Percentiles rank a stretch among this genome's conserved stretches.
phyloP scores from a whole-genome alignment of 2,113 vertebrate genomes.

The Mugil cephalus region DNA sequence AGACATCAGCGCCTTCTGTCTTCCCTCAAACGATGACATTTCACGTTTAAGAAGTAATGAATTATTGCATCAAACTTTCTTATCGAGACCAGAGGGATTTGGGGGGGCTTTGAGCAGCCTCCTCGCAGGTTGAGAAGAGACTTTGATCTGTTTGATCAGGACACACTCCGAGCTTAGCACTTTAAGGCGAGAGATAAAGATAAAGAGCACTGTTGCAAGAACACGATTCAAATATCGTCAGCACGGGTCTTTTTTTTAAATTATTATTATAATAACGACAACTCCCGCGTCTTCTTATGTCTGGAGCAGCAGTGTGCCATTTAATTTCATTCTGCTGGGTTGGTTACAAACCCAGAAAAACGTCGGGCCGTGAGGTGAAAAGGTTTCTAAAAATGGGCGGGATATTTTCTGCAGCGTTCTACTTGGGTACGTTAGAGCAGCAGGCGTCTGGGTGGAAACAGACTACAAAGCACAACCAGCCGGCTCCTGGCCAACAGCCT shows the following conservation, averaged over 20 bases:
- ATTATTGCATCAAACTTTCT: slow-evolving; percentile 39
- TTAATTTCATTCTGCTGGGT: slow-evolving; percentile 3
- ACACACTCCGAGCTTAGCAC: slow-evolving; percentile 41
- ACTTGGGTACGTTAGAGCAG: neutral
- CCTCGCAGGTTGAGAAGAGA: slow-evolving; percentile 41
- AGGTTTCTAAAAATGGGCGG: too few relatives aligned
- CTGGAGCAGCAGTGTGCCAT: neutral
- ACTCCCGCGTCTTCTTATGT: neutral
- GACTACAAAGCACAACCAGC: slow-evolving; percentile 52
- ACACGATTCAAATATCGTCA: slow-evolving; percentile 34
- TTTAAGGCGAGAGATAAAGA: slow-evolving; percentile 34
- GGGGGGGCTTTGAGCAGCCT: slow-evolving; percentile 5
- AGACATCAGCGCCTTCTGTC: neutral
- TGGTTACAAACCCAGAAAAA: slow-evolving; percentile 3
- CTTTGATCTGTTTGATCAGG: slow-evolving; percentile 63
- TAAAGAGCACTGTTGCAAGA: slow-evolving; percentile 20
- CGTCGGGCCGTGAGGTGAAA: slow-evolving; percentile 18
- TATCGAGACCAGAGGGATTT: slow-evolving; percentile 42
- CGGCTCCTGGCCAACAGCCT: slow-evolving; percentile 54
- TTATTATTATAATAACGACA: slow-evolving; percentile 6
- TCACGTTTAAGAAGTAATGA: slow-evolving; percentile 46
- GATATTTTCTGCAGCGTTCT: slow-evolving; percentile 1
- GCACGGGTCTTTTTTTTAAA: neutral
- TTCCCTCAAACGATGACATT: slow-evolving; percentile 19
- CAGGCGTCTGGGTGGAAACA: slow-evolving; percentile 22